phyloP scores from a whole-genome alignment of 2,888 invertebrate genomes.

The Lordiphosa fenestrarum region DNA sequence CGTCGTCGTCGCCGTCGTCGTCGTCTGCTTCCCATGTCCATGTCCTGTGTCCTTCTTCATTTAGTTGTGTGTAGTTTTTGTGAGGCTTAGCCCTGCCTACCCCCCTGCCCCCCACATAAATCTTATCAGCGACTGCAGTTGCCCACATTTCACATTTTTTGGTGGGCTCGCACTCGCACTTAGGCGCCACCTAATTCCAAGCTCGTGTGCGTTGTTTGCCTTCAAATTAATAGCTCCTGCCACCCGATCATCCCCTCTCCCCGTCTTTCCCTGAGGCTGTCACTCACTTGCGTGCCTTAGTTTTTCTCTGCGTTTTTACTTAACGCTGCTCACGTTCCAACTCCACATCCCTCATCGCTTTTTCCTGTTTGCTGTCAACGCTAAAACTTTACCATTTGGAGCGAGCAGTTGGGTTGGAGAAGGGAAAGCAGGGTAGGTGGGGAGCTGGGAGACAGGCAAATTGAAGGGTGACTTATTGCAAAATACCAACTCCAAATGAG shows the following conservation, averaged over 20 bases:
- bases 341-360: conserved; percentile 20
- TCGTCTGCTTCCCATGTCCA: conserved; percentile 23
- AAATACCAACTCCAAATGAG: conserved; percentile 34
- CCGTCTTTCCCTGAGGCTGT: conserved; percentile 5
- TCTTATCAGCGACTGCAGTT: conserved; percentile 67
- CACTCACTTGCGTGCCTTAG: conserved; percentile 52
- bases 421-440: too few relatives aligned
- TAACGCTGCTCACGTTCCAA: conserved; percentile 65
- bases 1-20: conserved; percentile 21
- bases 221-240: conserved; percentile 39
- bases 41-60: conserved; percentile 18
- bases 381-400: conserved; percentile 33
- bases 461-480: conserved; percentile 69
- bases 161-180: conserved; percentile 3
- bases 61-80: conserved; percentile 34
- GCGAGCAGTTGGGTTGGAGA: background rate
- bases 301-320: conserved; percentile 53
- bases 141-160: conserved; percentile 56
- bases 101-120: conserved; percentile 50
- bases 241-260: conserved; percentile 8
- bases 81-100: conserved; percentile 3
- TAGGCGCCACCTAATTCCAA: conserved; percentile 58
- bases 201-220: conserved; percentile 44
- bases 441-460: conserved; percentile 20
- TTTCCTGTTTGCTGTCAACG: conserved; percentile 31